phyloP scores from a whole-genome alignment of 2,113 vertebrate species.

The Calyptommatus sinebrachiatus region DNA sequence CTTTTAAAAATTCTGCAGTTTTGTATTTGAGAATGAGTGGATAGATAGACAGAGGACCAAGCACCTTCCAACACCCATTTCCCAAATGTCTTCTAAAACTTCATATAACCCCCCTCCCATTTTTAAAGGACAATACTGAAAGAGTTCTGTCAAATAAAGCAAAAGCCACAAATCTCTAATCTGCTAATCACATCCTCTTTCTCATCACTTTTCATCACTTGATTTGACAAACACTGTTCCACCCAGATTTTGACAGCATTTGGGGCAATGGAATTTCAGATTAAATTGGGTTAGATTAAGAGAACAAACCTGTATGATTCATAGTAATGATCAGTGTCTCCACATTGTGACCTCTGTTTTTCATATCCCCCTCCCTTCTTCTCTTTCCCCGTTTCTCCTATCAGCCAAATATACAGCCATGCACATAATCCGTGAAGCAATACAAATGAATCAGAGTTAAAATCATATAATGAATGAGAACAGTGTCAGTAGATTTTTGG shows the following conservation, averaged over 20 bases:
- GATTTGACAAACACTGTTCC: not conserved
- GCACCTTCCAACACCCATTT: constrained; percentile 10
- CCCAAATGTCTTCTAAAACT: not conserved
- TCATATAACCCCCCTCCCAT: too few relatives aligned
- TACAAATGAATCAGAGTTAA: not conserved
- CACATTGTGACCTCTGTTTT: not conserved
- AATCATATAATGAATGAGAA: not conserved
- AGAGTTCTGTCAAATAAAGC: constrained; percentile 4
- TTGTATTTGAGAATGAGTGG: not conserved
- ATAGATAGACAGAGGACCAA: constrained; percentile 1
- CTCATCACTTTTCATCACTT: not conserved
- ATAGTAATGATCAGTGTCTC: not conserved
- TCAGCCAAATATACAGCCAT: not conserved
- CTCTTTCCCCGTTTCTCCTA: not conserved
- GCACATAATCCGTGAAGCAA: not conserved
- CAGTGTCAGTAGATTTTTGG: not conserved
- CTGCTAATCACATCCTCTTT: not conserved
- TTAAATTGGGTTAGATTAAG: not conserved
- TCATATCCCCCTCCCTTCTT: not conserved
- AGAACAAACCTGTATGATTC: not conserved
- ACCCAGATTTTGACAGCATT: not conserved
- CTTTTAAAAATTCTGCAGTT: rapidly evolving
- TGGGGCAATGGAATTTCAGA: not conserved
- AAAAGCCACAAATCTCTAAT: not conserved
- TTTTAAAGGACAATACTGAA: not conserved